Evolutionary conservation across 1,140 invertebrate genomes (phyloP), one percentile per base, ranked within the genome.

Genomic region (Megathymus violae): DNA sequence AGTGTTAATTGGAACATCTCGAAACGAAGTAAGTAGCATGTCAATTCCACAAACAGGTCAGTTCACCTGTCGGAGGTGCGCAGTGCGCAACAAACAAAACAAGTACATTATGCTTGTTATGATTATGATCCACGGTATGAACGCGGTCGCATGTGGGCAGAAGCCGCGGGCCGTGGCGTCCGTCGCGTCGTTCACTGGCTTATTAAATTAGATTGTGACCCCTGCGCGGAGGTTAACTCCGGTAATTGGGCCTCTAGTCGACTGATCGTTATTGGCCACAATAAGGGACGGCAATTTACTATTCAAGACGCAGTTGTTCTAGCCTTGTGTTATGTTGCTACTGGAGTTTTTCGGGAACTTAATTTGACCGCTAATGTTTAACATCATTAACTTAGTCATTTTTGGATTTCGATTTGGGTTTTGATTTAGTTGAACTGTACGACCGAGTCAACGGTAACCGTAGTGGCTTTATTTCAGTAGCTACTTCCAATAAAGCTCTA

Each of bases 121-220:
- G 27, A 31, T 31, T 9, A 9, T 25, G 22, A 25, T 4, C 9
- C 4, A 22, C 5, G 19, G n/a, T n/a, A n/a, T n/a, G n/a, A n/a
- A n/a, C 5, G 27, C 3, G 27, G 27, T 31, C 27, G 9, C 4
- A 31, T 31, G 27, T 31, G 27, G 22, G 22, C 22, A 25, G 22
- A 25, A 9, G 27, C 27, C 27, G 27, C 27, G 7, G 22, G 22
- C 22, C 22, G 44, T 48, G 44, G n/a, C n/a, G n/a, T n/a, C n/a
- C n/a, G n/a, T n/a, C n/a, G 27, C 27, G 36, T 60, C 40, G 27
- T 31, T 31, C 9, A 9, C 27, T 22, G n/a, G 19, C 40, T 79
- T 79, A 82, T 82, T 82, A 76, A 74, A 82, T 82, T 82, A 82
- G 66, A 82, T 80, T 77, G 80, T 82, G 80, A 82, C 80, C 80